A percentile compares a stretch with the other conserved stretches of the same genome.
These are phyloP conservation scores for Epistrophella euchroma DNA, from an alignment of 2,888 invertebrate genomes.

Conservation along the genomic window DNA sequence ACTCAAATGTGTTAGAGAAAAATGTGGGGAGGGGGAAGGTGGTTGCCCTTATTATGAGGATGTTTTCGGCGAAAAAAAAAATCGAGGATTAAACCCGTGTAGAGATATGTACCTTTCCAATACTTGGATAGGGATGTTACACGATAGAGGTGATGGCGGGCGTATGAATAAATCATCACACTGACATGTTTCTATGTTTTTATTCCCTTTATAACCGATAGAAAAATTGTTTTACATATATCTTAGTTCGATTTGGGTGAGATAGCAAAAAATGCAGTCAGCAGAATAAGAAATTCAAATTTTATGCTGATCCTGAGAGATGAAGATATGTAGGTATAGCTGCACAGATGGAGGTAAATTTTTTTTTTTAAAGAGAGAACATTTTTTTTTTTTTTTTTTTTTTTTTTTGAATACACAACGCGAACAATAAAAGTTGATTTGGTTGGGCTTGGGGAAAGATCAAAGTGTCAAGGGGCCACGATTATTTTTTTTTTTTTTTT, in stretches of 20 bases:
- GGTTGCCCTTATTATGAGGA: not conserved
- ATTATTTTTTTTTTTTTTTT: too few relatives aligned
- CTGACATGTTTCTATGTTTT: slow-evolving; percentile 45
- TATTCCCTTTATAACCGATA: slow-evolving; percentile 17
- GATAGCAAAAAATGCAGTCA: slow-evolving; percentile 6
- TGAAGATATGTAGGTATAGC: not conserved
- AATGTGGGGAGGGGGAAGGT: not conserved
- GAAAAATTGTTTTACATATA: slow-evolving; percentile 40
- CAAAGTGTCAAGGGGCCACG: too few relatives aligned
- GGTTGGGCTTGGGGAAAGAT: too few relatives aligned
- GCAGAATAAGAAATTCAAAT: slow-evolving; percentile 4
- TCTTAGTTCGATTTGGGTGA: not conserved
- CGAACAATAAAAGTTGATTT: too few relatives aligned
- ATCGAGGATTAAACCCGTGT: not conserved
- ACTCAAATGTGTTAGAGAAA: not conserved
- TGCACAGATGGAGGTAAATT: not conserved
- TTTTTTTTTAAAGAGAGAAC: too few relatives aligned
- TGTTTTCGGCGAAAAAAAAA: not conserved
- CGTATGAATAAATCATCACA: slow-evolving; percentile 67
- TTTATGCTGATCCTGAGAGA: slow-evolving; percentile 9
- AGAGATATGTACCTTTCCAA: not conserved
- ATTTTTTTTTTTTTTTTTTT: not conserved
- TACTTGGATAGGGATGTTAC: not conserved
- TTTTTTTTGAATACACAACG: too few relatives aligned
- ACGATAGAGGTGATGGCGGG: slow-evolving; percentile 1